phyloP scores from a whole-genome alignment of 1,140 invertebrate genomes.

The Bombus haemorrhoidalis region DNA sequence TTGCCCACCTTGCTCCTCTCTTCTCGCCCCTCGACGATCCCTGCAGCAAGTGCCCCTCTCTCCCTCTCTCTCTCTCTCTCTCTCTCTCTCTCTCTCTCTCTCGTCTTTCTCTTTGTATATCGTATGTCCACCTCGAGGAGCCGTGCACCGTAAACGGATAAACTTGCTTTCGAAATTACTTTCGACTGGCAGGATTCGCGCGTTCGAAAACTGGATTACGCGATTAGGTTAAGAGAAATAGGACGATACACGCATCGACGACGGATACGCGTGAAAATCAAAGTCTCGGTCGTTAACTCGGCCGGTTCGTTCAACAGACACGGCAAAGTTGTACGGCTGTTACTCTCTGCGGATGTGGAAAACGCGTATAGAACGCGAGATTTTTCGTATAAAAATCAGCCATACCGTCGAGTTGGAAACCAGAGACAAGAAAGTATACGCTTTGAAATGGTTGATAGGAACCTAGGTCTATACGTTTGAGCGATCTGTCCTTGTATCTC shows the following conservation, averaged over 20 bases:
- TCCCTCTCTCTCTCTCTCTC: constrained; percentile 49
- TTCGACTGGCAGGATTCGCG: constrained; percentile 54
- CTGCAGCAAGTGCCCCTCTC: background rate
- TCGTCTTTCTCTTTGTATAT: constrained; percentile 67
- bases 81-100: too few species aligned
- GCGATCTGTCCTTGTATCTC: too few species aligned
- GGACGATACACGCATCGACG: background rate
- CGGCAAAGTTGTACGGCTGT: too few species aligned
- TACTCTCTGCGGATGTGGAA: too few species aligned
- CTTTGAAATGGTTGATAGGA: too few species aligned
- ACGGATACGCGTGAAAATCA: background rate
- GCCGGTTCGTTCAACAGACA: background rate
- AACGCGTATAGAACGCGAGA: background rate
- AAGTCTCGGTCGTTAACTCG: background rate
- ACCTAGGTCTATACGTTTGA: too few species aligned
- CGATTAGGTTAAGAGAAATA: background rate
- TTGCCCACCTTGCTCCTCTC: background rate
- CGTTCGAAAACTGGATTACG: constrained; percentile 58
- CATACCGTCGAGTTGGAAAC: too few species aligned
- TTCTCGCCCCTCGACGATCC: background rate
- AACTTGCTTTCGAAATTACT: constrained; percentile 74
- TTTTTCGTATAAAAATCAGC: background rate
- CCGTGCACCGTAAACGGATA: constrained; percentile 70
- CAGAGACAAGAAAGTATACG: too few species aligned
- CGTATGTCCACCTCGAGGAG: constrained; percentile 71